These are phyloP conservation scores for Achatina immaculata DNA, from an alignment of 1,140 invertebrate species.

Conservation along the genomic window DNA sequence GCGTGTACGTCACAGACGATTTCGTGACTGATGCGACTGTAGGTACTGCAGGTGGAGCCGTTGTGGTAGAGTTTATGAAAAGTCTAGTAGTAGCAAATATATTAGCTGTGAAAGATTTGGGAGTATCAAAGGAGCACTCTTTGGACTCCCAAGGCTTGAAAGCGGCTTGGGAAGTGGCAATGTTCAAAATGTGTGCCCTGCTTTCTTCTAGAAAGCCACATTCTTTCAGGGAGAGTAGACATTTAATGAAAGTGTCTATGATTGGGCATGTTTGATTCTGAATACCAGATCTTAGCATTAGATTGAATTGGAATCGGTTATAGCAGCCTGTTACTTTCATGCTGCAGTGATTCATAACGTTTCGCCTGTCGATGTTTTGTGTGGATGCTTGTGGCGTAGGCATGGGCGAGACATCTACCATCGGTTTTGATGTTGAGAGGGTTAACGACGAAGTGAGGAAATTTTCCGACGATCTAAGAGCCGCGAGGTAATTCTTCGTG, in stretches of 20 bases:
- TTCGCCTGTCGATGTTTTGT: background rate
- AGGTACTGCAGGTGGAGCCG: background rate
- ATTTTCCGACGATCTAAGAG: background rate
- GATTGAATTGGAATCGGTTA: background rate
- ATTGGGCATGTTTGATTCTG: background rate
- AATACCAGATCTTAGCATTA: background rate
- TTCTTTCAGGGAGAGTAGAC: background rate
- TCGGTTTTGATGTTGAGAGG: background rate
- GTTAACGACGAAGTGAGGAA: background rate
- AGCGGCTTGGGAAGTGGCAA: background rate
- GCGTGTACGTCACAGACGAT: background rate
- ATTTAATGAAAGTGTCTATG: background rate
- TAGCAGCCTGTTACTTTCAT: background rate
- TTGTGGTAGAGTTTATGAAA: slow-evolving; percentile 15
- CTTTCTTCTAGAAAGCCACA: background rate
- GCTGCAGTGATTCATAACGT: background rate
- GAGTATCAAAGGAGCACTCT: background rate
- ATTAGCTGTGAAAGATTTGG: background rate
- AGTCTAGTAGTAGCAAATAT: slow-evolving; percentile 6
- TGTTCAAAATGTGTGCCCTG: too few relatives aligned
- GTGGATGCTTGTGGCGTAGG: background rate
- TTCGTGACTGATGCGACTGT: background rate
- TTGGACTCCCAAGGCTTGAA: background rate
- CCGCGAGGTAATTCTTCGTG: background rate
- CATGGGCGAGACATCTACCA: too few relatives aligned